Base-by-base conservation (phyloP, 1,140 invertebrate genomes). In the Camponotus vicinus region DNA sequence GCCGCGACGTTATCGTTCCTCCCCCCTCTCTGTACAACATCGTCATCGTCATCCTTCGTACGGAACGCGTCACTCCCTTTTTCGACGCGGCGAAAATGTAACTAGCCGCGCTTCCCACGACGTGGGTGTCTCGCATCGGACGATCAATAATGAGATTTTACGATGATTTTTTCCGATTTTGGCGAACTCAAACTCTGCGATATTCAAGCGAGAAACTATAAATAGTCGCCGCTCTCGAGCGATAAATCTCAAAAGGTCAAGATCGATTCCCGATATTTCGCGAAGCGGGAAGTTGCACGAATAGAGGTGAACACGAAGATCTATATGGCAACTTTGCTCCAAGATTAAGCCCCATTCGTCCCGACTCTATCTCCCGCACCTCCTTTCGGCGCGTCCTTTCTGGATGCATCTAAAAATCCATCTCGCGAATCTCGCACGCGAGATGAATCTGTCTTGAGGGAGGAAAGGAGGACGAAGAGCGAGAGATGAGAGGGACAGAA, bases 341-440 rank as follows among this genome's bases (percentile, higher is more conserved):
- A 2, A 70, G 78, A 70, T 70, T 45, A 40, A 55, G 7, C 7
- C 42, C 9, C 42, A n/a, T 27, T 57, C 64, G 5, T 76, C 8
- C 42, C 7, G 63, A 5, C 7, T 52, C 21, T 37, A 27, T 21
- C n/a, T 49, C n/a, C n/a, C 42, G 13, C 18, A 9, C 37, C 8
- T 40, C 34, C 45, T 57, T 69, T 69, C 34, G n/a, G 13, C 45
- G 15, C 63, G 49, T 49, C 27, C 11, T 13, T 27, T 40, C 27
- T 21, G 21, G 18, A 0, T n/a, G 27, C 76, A 80, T 70, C 78
- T 80, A 61, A 70, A 80, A 80, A 70, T 70, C 49, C 82, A 88
- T 89, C 88, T 89, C 8, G 87, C 86, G 79, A 45, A 59, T 85
- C 73, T 87, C 87, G 85, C 86, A 86, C 86, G 27, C 27, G 27